These are phyloP conservation scores for Pristiophorus japonicus DNA, from an alignment of 2,113 vertebrate genomes.

Conservation along the genomic window DNA sequence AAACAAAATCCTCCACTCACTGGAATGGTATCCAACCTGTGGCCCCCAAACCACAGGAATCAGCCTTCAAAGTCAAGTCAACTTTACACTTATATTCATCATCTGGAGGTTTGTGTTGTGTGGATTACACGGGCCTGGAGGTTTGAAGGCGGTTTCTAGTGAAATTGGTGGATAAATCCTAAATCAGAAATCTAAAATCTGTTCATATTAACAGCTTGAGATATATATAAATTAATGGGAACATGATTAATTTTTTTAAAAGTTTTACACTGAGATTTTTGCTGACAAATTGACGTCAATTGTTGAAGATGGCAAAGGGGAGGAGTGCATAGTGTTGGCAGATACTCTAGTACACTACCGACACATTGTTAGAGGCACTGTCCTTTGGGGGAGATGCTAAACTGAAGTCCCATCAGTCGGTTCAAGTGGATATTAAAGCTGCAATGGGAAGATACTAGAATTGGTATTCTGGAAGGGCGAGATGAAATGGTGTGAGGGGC, in stretches of 20 bases:
- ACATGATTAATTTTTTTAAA: not conserved
- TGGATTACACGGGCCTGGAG: not conserved
- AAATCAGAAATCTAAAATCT: not conserved
- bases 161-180: not conserved
- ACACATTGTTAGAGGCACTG: not conserved
- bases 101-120: not conserved
- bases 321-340: too few species aligned
- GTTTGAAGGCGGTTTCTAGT: not conserved
- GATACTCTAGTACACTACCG: not conserved
- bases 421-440: not conserved
- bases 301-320: not conserved
- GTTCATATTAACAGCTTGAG: not conserved
- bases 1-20: not conserved
- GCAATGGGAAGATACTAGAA: not conserved
- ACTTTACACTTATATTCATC: not conserved
- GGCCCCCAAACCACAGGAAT: not conserved
- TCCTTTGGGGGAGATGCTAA: not conserved
- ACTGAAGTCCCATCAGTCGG: not conserved
- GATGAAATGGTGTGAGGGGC: not conserved
- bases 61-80: not conserved
- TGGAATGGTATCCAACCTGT: not conserved
- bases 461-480: not conserved
- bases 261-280: not conserved
- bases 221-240: not conserved
- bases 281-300: not conserved